phyloP scores from a whole-genome alignment of 2,797 vertebrate species.

The Leucoraja ocellata region DNA sequence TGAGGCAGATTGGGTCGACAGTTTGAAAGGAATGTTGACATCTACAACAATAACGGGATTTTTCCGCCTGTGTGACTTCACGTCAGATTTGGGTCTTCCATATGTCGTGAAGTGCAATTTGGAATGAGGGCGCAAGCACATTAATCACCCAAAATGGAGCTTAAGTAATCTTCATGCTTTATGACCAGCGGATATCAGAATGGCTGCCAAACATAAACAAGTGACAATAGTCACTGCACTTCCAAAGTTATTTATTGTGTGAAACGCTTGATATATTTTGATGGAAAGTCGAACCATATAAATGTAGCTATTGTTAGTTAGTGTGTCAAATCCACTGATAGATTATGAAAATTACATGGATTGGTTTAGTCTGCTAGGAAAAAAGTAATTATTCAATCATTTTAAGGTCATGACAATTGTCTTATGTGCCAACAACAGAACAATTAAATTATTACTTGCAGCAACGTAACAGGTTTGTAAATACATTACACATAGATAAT shows the following conservation, averaged over 20 bases:
- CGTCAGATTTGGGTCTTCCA: background rate
- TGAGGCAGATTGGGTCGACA: background rate
- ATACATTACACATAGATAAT: no score
- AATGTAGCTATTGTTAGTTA: background rate
- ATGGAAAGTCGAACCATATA: background rate
- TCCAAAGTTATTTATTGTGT: background rate
- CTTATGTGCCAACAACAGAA: no score
- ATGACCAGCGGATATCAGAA: background rate
- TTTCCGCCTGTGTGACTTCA: background rate
- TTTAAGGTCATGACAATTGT: background rate
- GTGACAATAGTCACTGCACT: background rate
- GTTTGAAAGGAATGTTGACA: background rate
- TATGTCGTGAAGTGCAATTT: background rate
- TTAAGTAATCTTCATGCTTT: background rate
- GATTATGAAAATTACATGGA: background rate
- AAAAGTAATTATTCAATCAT: background rate
- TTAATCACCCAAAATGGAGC: background rate
- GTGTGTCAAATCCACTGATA: background rate
- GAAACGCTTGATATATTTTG: background rate
- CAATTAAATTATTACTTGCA: no score
- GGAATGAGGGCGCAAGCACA: background rate
- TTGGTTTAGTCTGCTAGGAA: background rate
- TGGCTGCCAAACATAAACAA: background rate
- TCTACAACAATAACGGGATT: background rate
- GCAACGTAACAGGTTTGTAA: no score